Base-by-base conservation (phyloP, 2,888 invertebrate species). In the Lysandra coridon region DNA sequence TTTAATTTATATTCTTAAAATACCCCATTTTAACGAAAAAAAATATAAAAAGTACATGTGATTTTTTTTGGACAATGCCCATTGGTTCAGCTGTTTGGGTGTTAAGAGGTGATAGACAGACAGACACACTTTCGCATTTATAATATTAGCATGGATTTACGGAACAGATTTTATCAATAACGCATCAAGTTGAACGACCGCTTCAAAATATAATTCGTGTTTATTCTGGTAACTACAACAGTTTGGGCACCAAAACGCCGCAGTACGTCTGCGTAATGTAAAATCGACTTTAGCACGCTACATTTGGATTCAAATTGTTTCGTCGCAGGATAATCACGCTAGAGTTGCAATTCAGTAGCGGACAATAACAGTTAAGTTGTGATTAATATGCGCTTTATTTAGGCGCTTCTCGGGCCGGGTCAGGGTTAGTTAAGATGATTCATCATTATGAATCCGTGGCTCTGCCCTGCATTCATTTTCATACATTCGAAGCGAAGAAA, bases 121-220 rank as follows among this genome's bases (percentile, higher is more conserved):
- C 49, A 12, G 10, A 12, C 49, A 12, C 2, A 12, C 49, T 7
- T 49, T 2, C 49, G 49, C 49, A 49, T 49, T 49, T 49, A 10
- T 49, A 49, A 10, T 12, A 49, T 49, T 44, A 44, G 53, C 14
- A 64, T 10, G 64, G 10, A 10, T 33, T 69, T 37, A 69, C 69
- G 2, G 17, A 37, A 33, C 33, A 14, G 14, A 10, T 5, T 7
- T 10, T 33, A 69, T 69, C n/a, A 69, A 33, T 17, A 69, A 80
- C 78, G 79, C 76, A 78, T 53, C 44, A 79, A 80, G 83, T 82
- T 83, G 83, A 83, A 84, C 69, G 83, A 83, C 82, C 82, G 79
- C 44, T 79, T 57, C 77, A 75, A 80, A 80, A 80, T 82, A 82
- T 79, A 80, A 80, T 82, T 82, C 78, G 79, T 80, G 79, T 81